phyloP scores from a whole-genome alignment of 2,113 vertebrate genomes.

The Peromyscus californicus region DNA sequence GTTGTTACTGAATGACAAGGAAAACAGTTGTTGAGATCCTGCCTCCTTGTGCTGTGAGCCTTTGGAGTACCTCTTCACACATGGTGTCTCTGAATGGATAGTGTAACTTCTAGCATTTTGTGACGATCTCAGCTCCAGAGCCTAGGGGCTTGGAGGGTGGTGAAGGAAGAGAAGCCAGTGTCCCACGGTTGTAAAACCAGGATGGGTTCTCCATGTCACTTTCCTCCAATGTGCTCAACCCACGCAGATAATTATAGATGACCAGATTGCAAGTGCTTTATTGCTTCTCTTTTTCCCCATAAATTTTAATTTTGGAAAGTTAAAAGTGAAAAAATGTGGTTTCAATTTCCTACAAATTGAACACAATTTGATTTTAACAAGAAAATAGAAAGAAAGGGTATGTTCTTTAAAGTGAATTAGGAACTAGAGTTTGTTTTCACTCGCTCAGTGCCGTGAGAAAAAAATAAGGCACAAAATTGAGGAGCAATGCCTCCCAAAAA shows the following conservation, averaged over 20 bases:
- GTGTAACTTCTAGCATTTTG: conserved; percentile 72
- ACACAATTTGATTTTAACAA: conserved; percentile 90
- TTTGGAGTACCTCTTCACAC: conserved; percentile 48
- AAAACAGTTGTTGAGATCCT: conserved; percentile 38
- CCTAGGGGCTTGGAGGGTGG: background rate
- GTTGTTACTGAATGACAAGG: background rate
- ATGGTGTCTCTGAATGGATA: conserved; percentile 68
- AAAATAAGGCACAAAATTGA: conserved; percentile 83
- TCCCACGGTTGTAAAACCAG: conserved; percentile 83
- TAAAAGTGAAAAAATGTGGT: conserved; percentile 91
- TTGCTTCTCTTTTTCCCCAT: conserved; percentile 90
- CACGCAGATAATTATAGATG: conserved; percentile 92
- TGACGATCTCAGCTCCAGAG: conserved; percentile 72
- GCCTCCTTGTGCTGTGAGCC: background rate
- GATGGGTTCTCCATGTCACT: conserved; percentile 87
- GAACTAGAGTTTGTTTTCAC: conserved; percentile 83
- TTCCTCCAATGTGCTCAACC: conserved; percentile 88
- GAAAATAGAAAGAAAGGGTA: conserved; percentile 87
- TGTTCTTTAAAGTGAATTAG: conserved; percentile 85
- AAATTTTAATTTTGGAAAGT: conserved; percentile 92
- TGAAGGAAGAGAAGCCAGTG: conserved; percentile 85
- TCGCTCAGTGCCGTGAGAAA: conserved; percentile 82
- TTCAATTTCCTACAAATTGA: conserved; percentile 91
- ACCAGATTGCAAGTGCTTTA: conserved; percentile 92
- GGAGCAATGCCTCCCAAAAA: conserved; percentile 78